These are phyloP conservation scores for Paracyclopina nana DNA, from an alignment of 1,140 invertebrate species.

Conservation along the genomic window DNA sequence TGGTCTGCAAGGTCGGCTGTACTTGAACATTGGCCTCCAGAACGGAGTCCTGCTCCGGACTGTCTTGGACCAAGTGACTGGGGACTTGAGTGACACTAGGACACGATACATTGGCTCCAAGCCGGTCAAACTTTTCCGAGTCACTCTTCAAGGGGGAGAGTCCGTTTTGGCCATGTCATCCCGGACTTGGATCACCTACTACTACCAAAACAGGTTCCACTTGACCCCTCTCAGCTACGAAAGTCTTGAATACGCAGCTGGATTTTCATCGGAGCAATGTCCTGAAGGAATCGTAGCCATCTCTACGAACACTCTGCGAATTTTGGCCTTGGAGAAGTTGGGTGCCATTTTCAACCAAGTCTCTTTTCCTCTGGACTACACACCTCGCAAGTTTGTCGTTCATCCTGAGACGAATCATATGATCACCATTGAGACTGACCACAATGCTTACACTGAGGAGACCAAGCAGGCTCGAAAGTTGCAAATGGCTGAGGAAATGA, in stretches of 20 bases:
- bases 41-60: constrained; percentile 90
- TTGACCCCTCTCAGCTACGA: constrained; percentile 89
- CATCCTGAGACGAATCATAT: constrained; percentile 82
- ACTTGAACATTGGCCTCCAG: constrained; percentile 78
- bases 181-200: constrained; percentile 93
- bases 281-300: constrained; percentile 98
- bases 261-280: constrained; percentile 96
- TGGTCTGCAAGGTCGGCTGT: constrained; percentile 46
- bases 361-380: constrained; percentile 75
- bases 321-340: constrained; percentile 91
- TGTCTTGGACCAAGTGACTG: constrained; percentile 86
- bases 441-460: constrained; percentile 93
- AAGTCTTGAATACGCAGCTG: constrained; percentile 88
- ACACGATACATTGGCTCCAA: constrained; percentile 85
- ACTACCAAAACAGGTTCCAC: constrained; percentile 89
- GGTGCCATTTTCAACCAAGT: constrained; percentile 97
- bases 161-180: constrained; percentile 94
- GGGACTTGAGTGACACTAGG: constrained; percentile 87
- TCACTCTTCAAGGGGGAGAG: constrained; percentile 82
- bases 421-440: constrained; percentile 86
- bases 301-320: constrained; percentile 87
- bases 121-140: constrained; percentile 87
- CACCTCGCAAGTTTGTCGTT: constrained; percentile 83
- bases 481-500: constrained; percentile 56
- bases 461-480: constrained; percentile 76